Evolutionary conservation across 1,140 invertebrate species (phyloP), one percentile per base, ranked within the genome.

Genomic region (honey bee (Apis mellifera)): DNA sequence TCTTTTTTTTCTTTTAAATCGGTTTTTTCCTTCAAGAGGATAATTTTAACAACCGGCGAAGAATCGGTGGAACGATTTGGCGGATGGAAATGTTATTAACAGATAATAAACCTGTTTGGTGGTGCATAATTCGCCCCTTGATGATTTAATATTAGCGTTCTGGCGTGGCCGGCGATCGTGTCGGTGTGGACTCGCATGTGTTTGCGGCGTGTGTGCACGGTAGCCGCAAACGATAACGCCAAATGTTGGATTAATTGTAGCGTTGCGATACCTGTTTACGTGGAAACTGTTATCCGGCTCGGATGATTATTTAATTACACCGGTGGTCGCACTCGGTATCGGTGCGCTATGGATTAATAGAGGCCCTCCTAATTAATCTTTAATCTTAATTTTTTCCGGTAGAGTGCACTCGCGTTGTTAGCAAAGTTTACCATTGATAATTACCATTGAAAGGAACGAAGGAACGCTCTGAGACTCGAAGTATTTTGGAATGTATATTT

Each of bases 181-280:
- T 23, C 15, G 17, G 13, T 50, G 42, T 23, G 48, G 17, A 48
- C 0, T 26, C 1, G 23, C 19, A 17, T 32, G 23, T 19, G 32
- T 26, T 42, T 3, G 23, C 42, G 12, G 9, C 17, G 66, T 9
- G 66, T 9, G n/a, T 15, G 21, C 42, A 9, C 21, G 48, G 0
- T 9, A 50, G 21, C 66, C 66, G 13, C 66, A 32, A 72, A 72
- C 70, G 70, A 72, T 72, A 72, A 57, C 70, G 26, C 70, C 70
- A 72, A 72, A 72, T 54, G 70, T 72, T 57, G 52, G 70, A 72
- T 72, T 72, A 78, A 68, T 69, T 48, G 54, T 59, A 23, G 32
- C 60, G 26, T 54, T 32, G 60, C 26, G 54, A 42, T 72, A 21
- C 4, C 54, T 42, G 54, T 55, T 54, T 54, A n/a, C 17, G 26